Base-by-base conservation (phyloP, 2,888 invertebrate genomes). In the Synanthedon tipuliformis region DNA sequence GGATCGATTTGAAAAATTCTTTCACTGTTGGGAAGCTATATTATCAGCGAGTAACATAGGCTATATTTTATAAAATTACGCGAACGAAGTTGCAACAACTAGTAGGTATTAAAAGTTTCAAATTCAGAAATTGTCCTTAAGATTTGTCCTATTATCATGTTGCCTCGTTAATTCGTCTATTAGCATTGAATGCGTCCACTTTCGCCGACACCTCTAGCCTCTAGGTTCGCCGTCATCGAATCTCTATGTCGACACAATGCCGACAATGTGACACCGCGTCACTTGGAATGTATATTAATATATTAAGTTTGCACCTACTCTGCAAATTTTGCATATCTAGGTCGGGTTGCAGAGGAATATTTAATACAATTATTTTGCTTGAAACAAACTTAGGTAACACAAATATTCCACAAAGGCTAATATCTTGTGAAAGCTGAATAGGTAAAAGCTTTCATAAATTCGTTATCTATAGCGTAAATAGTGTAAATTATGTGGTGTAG, bases 121-220 rank as follows among this genome's bases (percentile, higher is more conserved):
- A n/a, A n/a, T n/a, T n/a, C n/a, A n/a, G n/a, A 34, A 34, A 34
- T 34, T 34, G 8, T 34, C 34, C 10, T 34, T 10, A 34, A 34
- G 34, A 34, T 34, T 18, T 16, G 49, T 49, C 49, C 49, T 18
- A 49, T 45, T 45, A 40, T 18, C 49, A 50, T 51, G 52, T 53
- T 61, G 59, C 60, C 57, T 53, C 56, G 53, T 64, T 68, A 65
- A 69, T 67, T 69, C 61, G 62, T 59, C 60, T 64, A 72, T 72
- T 72, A 72, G 65, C 70, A 72, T 72, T 71, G 71, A 71, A 72
- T 72, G 61, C 62, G 8, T 12, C 23, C 52, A 52, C 51, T 55
- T 52, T 55, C 52, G 52, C 52, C 51, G 51, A 51, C 51, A 48
- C 52, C 52, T 51, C 53, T 59, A 23, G 23, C 52, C 52, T 51